These are phyloP conservation scores for Edolisoma coerulescens DNA, from an alignment of 2,113 vertebrate genomes.

Conservation along the genomic window DNA sequence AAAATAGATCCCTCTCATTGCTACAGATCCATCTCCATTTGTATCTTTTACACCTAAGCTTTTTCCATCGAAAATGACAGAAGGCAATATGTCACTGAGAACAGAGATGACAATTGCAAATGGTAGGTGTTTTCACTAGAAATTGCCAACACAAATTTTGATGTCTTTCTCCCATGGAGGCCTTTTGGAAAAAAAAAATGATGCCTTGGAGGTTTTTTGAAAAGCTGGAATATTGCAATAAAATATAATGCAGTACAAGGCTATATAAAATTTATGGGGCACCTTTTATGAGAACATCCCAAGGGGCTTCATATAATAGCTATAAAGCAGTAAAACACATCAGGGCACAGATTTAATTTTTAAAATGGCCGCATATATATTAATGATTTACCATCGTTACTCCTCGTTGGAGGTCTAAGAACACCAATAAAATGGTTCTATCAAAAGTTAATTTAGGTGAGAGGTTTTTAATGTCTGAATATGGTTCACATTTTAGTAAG, in stretches of 20 bases:
- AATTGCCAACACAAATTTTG: neutral
- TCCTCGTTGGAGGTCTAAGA: constrained; percentile 15
- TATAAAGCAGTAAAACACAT: constrained; percentile 46
- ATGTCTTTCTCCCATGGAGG: neutral
- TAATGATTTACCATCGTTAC: constrained; percentile 58
- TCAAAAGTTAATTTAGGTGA: constrained; percentile 9
- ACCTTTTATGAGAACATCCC: constrained; percentile 59
- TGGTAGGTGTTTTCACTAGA: neutral
- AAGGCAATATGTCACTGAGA: neutral
- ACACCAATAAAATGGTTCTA: constrained; percentile 40
- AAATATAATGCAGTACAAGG: constrained; percentile 2
- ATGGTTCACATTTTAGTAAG: neutral
- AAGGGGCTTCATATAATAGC: constrained; percentile 33
- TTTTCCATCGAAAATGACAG: neutral
- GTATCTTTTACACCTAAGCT: neutral
- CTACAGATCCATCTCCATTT: neutral
- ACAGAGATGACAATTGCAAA: neutral
- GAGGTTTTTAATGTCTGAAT: constrained; percentile 7
- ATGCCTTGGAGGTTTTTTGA: constrained; percentile 7
- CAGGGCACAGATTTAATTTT: constrained; percentile 65
- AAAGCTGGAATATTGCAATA: constrained; percentile 30
- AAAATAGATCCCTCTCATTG: neutral
- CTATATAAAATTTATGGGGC: constrained; percentile 44
- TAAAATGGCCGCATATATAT: constrained; percentile 56
- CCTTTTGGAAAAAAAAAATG: neutral